Evolutionary conservation across 2,888 invertebrate species (phyloP), one percentile per base, ranked within the genome.

Genomic region (Mimachlamys varia): DNA sequence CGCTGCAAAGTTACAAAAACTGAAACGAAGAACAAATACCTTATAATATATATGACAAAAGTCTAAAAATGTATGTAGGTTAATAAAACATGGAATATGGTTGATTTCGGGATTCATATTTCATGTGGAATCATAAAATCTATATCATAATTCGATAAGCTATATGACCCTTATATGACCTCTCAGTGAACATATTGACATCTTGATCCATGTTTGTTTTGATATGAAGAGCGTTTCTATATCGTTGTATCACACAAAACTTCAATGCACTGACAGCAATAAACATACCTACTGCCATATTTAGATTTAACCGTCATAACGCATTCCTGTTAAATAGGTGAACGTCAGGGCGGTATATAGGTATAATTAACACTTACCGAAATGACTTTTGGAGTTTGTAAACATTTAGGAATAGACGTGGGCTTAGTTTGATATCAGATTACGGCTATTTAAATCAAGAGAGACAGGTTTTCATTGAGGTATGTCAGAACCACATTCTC

Each of bases 401-500:
- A 76, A 76, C 22, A 76, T 76, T 33, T 33, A 33, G 33, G 76
- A 76, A 76, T 76, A 76, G 33, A 76, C 76, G 76, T 33, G 33
- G 76, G 76, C 76, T 76, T 76, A 76, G 76, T 76, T 76, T 33
- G 33, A 27, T 76, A 33, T 76, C 13, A 76, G 33, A 33, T 76
- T 76, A 76, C 76, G 12, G 27, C 17, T 76, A 76, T 76, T 76
- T 76, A 76, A 33, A 33, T 27, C 1, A 15, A 76, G 76, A 15
- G n/a, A 33, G 76, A 76, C 76, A 76, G 76, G 62, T 62, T 62
- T 62, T 22, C 22, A 62, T 62, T 62, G n/a, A n/a, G 62, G 33
- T 76, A 76, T 27, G 76, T 12, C 33, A 76, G 27, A 33, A 76
- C 76, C 76, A 53, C 53, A 53, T 62, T 33, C 76, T 33, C 27